Evolutionary conservation across 2,888 invertebrate species (phyloP).

Genomic region (Heliconius cydno): DNA sequence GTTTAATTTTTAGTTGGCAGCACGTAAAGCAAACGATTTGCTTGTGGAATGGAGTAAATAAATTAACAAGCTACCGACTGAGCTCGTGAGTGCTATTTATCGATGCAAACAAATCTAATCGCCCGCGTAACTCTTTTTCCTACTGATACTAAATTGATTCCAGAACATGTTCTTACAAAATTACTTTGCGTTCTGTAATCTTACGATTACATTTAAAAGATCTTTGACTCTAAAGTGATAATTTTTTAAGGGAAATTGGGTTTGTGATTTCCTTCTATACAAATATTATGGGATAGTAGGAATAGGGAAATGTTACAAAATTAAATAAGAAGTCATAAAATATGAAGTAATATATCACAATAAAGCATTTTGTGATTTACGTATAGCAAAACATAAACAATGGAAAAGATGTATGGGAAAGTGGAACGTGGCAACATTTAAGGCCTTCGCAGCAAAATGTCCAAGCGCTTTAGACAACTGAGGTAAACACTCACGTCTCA

Average conservation of each 20-base stretch:
- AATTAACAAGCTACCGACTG: conserved; percentile 45
- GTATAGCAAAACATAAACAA: too few species aligned
- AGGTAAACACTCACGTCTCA: too few species aligned
- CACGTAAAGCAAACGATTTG: conserved; percentile 41
- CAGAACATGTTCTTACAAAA: conserved; percentile 32
- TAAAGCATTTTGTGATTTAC: too few species aligned
- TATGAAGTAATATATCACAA: too few species aligned
- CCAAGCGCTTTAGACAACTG: too few species aligned
- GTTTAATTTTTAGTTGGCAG: conserved; percentile 31
- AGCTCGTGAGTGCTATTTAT: conserved; percentile 46
- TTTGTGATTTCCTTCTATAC: neutral
- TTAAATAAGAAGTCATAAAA: too few species aligned
- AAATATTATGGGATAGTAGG: neutral
- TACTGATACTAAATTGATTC: conserved; percentile 43
- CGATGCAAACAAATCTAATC: conserved; percentile 48
- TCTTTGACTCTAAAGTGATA: neutral
- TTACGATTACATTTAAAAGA: neutral
- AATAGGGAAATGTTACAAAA: neutral
- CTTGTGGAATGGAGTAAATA: conserved; percentile 44
- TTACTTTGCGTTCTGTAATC: conserved; percentile 27
- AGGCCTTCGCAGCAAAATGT: too few species aligned
- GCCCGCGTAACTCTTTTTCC: conserved; percentile 42
- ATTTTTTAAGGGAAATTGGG: too few species aligned
- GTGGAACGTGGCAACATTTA: too few species aligned
- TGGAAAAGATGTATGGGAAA: too few species aligned